Conservation (phyloP, 2,888 invertebrate species). For the Leptothorax acervorum region DNA sequence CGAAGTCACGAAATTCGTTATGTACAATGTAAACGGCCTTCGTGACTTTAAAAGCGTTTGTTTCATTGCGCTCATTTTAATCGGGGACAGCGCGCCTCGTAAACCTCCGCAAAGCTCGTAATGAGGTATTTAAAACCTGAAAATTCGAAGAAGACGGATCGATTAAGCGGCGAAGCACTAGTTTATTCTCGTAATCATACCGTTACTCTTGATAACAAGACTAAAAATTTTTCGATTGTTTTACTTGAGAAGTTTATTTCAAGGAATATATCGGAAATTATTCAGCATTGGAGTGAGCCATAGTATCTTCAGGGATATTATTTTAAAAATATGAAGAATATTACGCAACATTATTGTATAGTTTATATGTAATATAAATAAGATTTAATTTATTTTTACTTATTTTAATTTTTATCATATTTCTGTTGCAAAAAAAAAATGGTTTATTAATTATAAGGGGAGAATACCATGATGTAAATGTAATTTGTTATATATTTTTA, state of each 20-base stretch:
- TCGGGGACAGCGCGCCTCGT: conserved; percentile 69
- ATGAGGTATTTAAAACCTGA: conserved; percentile 52
- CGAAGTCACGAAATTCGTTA: conserved; percentile 74
- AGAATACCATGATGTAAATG: not conserved
- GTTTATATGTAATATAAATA: not conserved
- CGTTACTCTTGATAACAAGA: conserved; percentile 7
- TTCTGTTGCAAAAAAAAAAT: not conserved
- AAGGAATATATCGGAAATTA: not conserved
- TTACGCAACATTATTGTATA: not conserved
- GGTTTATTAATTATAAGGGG: not conserved
- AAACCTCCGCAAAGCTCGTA: conserved; percentile 60
- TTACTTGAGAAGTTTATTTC: conserved; percentile 5
- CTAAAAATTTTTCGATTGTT: not conserved
- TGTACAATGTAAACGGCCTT: conserved; percentile 64
- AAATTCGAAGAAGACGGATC: conserved; percentile 53
- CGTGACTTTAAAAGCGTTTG: conserved; percentile 69
- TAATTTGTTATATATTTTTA: conserved; percentile 5
- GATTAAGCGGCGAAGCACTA: conserved; percentile 50
- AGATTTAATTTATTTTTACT: not conserved
- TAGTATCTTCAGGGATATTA: not conserved
- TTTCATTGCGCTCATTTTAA: conserved; percentile 71
- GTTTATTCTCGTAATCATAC: conserved; percentile 50
- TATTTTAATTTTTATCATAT: not conserved
- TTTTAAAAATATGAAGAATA: not conserved
- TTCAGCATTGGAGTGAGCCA: not conserved